Evolutionary conservation across 23 tunicate species (phyloP), one percentile per base, ranked within the genome.

Genomic region (Diplosoma virens): DNA sequence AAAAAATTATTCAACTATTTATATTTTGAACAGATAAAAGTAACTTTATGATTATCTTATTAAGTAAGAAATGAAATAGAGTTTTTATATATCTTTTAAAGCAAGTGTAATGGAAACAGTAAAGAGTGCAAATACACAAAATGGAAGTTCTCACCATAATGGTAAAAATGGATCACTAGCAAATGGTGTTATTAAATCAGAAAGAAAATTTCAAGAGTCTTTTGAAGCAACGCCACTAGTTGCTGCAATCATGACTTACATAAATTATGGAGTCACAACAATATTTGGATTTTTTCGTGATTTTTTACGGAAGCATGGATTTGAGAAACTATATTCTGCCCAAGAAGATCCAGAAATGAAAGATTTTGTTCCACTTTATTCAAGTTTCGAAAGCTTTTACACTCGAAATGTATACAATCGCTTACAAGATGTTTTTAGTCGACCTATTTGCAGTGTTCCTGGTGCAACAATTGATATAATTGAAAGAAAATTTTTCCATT

Each of bases 361-460:
- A 73, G 96, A 81, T 47, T 95, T 95, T 84, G 94, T 91, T 1
- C 94, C 93, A 0, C 78, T 95, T 0, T 89, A 95, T 85, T 96
- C 95, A 0, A 83, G 91, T 35, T 95, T 95, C 60, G 96, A 84
- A 66, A 86, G 99, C 52, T 95, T 95, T 48, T 95, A 84, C 82
- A 95, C 99, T 0, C 76, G 99, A 30, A 95, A 95, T 34, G 82
- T 95, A 9, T 95, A 89, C 69, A 84, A 83, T 58, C 77, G 99
- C 30, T 82, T 95, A 3, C 82, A 86, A 58, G 99, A 95, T 80
- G 81, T 79, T 9, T 95, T 95, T 68, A 89, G 89, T 41, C 59
- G 96, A 47, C 99, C 99, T 1, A 88, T 95, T 28, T 84, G 95
- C 75, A 89, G 96, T 69, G 99, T 95, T 21, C 96, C 99, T 28